A percentile compares a stretch with the other conserved stretches of the same genome.
Evolutionary conservation across 2,888 invertebrate genomes (phyloP).

Genomic region (Osedax frankpressi): DNA sequence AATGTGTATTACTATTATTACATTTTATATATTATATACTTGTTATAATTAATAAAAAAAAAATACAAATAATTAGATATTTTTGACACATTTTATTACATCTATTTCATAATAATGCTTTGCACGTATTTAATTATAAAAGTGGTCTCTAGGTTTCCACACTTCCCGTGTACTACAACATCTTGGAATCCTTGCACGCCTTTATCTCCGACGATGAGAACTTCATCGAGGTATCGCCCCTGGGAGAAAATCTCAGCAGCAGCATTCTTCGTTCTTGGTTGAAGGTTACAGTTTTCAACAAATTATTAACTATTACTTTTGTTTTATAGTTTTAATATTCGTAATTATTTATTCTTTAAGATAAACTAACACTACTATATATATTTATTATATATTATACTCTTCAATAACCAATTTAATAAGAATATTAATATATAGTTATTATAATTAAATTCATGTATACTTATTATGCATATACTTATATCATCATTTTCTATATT

Average conservation of each 20-base stretch:
- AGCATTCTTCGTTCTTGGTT: conserved; percentile 80
- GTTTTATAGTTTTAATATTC: background rate
- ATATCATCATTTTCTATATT: background rate
- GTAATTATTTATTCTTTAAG: background rate
- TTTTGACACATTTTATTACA: too few species aligned
- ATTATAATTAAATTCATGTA: too few species aligned
- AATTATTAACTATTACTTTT: conserved; percentile 52
- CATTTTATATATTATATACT: too few species aligned
- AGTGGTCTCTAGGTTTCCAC: conserved; percentile 28
- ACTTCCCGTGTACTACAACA: conserved; percentile 27
- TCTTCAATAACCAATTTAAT: too few species aligned
- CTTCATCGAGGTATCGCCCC: conserved; percentile 39
- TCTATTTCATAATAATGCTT: too few species aligned
- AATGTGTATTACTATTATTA: too few species aligned
- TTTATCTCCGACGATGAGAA: conserved; percentile 55
- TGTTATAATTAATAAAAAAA: too few species aligned
- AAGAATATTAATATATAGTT: too few species aligned
- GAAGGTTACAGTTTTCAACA: conserved; percentile 54
- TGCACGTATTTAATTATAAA: too few species aligned
- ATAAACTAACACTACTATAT: background rate
- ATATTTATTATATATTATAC: too few species aligned
- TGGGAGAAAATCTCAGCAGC: conserved; percentile 81
- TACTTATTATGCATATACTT: too few species aligned
- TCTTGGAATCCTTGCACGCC: conserved; percentile 52
- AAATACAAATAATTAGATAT: too few species aligned